Base-by-base conservation (phyloP, 2,888 invertebrate species). In the Octodonta nipae region DNA sequence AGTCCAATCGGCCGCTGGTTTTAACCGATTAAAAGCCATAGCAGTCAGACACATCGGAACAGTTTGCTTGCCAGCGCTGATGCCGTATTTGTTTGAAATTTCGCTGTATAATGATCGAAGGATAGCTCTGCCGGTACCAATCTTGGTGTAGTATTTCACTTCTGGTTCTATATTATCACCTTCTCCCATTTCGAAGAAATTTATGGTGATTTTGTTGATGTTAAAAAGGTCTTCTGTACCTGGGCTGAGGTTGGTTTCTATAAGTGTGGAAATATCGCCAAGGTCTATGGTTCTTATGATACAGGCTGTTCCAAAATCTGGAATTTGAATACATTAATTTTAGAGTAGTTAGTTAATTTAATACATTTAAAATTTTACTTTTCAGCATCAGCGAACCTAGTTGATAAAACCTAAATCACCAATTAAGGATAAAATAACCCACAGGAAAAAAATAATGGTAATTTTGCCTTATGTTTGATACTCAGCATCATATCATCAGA, bases 231-330 rank as follows among this genome's bases (percentile, higher is more conserved):
- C 43, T 13, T 52, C 46, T 1, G 34, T 39, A 17, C 47, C 49
- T 1, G 58, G 45, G 13, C 50, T 50, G 2, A 64, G 35, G 37
- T 62, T 64, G 3, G 49, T 45, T 34, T 58, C 48, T 13, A 67
- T 53, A 2, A 55, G 36, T 2, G 50, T 46, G 1, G 55, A 54
- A 5, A 69, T 27, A 13, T 60, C 58, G 0, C 51, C 44, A 0
- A 59, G 30, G 12, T 49, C 41, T 2, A 50, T 32, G 0, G 61
- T 46, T 17, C 67, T 50, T 2, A 67, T 36, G 1, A 63, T 50
- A 33, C 65, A 65, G 3, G 65, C 63, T 2, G 52, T 53, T n/a
- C 63, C 62, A 36, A 48, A 53, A 32, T 49, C 56, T 53, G 41
- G 32, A 48, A 34, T 28, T 8, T 15, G 5, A 15, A 28, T 5